phyloP scores from a whole-genome alignment of 2,888 invertebrate genomes.

The Ryuthela nishihirai region DNA sequence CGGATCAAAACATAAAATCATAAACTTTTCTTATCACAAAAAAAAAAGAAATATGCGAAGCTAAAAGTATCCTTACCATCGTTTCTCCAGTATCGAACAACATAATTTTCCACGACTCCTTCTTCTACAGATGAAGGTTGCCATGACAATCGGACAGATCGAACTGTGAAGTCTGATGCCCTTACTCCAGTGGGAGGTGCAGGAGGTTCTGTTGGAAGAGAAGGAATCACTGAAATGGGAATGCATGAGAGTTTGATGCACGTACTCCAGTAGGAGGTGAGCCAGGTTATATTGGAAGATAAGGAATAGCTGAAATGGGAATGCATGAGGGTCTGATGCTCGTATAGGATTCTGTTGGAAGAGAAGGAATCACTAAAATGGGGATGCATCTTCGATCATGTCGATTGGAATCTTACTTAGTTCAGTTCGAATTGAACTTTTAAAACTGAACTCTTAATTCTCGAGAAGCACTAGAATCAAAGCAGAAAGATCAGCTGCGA shows the following conservation, averaged over 20 bases:
- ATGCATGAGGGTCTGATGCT: constrained; percentile 16
- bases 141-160: constrained; percentile 34
- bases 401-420: too few relatives aligned
- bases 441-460: too few relatives aligned
- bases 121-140: constrained; percentile 26
- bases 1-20: too few relatives aligned
- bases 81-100: constrained; percentile 37
- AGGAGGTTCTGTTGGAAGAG: constrained; percentile 20
- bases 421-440: too few relatives aligned
- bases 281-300: constrained; percentile 18
- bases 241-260: constrained; percentile 15
- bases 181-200: constrained; percentile 30
- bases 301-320: not conserved
- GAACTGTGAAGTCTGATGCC: constrained; percentile 16
- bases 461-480: too few relatives aligned
- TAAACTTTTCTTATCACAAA: too few relatives aligned
- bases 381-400: too few relatives aligned
- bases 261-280: constrained; percentile 31
- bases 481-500: too few relatives aligned
- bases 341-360: constrained; percentile 21
- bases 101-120: constrained; percentile 29
- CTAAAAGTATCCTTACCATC: constrained; percentile 25
- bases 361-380: not conserved
- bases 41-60: too few relatives aligned
- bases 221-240: not conserved